Base-by-base conservation (phyloP, 2,888 invertebrate species). In the Seladonia tumulorum region DNA sequence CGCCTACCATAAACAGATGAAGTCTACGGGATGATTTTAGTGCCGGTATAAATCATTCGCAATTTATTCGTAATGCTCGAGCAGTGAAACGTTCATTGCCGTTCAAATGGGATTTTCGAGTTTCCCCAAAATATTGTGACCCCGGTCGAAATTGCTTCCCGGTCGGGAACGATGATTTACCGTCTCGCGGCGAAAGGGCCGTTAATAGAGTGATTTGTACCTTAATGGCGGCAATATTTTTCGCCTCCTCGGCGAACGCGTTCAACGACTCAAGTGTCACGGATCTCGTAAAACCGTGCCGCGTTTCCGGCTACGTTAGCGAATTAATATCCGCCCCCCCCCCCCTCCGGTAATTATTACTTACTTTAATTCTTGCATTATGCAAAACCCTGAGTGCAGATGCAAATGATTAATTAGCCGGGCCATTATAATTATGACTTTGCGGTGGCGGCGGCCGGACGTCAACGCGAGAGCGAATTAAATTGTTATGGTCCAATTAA, bases 71-170 rank as follows among this genome's bases (percentile, higher is more conserved):
- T 47, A 82, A 82, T 68, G 16, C 60, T 25, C 71, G 66, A 45
- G 10, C 77, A 18, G 29, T 60, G 35, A 60, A 76, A 74, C 81
- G 81, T 70, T 84, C 81, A 81, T 76, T 78, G 83, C 74, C 71
- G 63, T 57, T 57, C 14, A 75, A 79, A 77, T 66, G 39, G 76
- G 73, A 79, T 60, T 83, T 78, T 71, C 76, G 68, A 75, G 77
- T 82, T 78, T 72, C 68, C 71, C 80, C n/a, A 77, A 87, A 87
- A 87, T 87, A 84, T 87, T 81, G 68, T 70, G 63, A n/a, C 78
- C 87, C 47, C 57, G n/a, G 49, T 47, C 83, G 78, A 79, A 80
- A 79, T 76, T 76, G 74, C 79, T 76, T 76, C 47, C 42, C 25
- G 47, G 73, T 18, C 22, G 25, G 16, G 8, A 49, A 18, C 49